phyloP scores from a whole-genome alignment of 2,113 vertebrate species.

The Plectropomus leopardus region DNA sequence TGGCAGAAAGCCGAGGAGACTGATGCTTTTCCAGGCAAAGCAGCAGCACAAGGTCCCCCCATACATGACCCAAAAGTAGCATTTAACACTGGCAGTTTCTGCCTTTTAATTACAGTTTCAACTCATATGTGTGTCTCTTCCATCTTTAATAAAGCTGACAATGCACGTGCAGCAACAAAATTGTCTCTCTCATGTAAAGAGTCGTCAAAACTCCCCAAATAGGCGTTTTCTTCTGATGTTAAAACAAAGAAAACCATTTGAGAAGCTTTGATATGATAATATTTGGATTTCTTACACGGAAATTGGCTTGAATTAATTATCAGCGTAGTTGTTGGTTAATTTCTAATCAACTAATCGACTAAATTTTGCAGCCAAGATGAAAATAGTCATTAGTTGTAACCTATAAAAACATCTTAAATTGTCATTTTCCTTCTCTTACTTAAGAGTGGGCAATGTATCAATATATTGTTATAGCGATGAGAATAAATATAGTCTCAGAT shows the following conservation, averaged over 20 bases:
- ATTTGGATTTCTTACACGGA: background rate
- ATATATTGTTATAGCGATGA: too few relatives aligned
- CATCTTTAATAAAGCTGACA: background rate
- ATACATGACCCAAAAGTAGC: background rate
- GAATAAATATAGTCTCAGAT: too few relatives aligned
- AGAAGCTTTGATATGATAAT: background rate
- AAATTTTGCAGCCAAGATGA: too few relatives aligned
- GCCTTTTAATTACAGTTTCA: background rate
- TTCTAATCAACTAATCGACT: background rate
- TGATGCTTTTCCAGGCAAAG: conserved; percentile 36
- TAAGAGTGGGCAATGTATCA: too few relatives aligned
- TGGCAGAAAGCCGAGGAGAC: conserved; percentile 68
- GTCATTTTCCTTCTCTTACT: too few relatives aligned
- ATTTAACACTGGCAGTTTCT: background rate
- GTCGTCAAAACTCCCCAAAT: background rate
- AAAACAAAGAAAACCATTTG: too few relatives aligned
- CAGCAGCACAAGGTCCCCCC: background rate
- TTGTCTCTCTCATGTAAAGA: background rate
- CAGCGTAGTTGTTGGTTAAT: background rate
- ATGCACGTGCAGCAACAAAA: background rate
- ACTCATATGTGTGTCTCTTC: background rate
- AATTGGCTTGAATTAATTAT: background rate
- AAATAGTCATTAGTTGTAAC: background rate
- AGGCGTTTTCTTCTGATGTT: too few relatives aligned
- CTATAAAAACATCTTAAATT: too few relatives aligned